Evolutionary conservation across 1,140 invertebrate genomes (phyloP), one percentile per base, ranked within the genome.

Genomic region (Oscheius sp.): DNA sequence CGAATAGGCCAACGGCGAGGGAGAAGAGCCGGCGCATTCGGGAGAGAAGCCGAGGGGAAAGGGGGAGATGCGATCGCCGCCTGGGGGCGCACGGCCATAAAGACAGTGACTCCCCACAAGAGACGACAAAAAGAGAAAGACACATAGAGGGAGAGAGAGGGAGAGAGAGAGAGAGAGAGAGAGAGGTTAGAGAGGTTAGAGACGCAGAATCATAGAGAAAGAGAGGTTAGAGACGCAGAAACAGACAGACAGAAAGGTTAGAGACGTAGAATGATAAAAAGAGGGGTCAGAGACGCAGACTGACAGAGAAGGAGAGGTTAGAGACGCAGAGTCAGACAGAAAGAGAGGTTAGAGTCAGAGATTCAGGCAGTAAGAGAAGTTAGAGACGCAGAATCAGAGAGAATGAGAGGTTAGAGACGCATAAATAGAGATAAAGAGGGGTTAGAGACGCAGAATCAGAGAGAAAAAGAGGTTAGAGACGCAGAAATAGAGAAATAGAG

Each of bases 1-100:
- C 36, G 23, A 68, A 68, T 59, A 55, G 28, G 52, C 49, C 55
- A 20, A 55, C 67, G 20, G 49, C 42, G 18, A 13, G 20, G 34
- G 58, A 18, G 20, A 55, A 68, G 29, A 58, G 67, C 36, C 36
- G 67, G 32, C 67, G 67, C 67, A 68, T 68, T 32, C 20, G 38
- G 32, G 32, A 34, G 59, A 20, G 26, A 36, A 15, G n/a, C 2
- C 18, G 32, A 31, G 28, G 45, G 4, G 64, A 20, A 36, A 65
- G 65, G 36, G 29, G 28, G 49, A 55, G 7, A 55, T 15, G 7
- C 49, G 23, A 26, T 7, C 49, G 49, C 15, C 49, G 15, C 49
- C 23, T 55, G 7, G 4, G 49, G 7, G 7, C 4, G 23, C n/a
- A n/a, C n/a, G n/a, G n/a, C n/a, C n/a, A n/a, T n/a, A n/a, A n/a